These are phyloP conservation scores for Bolinopsis microptera DNA, from an alignment of 37 sponge, comb jelly and placozoan genomes.

Conservation along the genomic window DNA sequence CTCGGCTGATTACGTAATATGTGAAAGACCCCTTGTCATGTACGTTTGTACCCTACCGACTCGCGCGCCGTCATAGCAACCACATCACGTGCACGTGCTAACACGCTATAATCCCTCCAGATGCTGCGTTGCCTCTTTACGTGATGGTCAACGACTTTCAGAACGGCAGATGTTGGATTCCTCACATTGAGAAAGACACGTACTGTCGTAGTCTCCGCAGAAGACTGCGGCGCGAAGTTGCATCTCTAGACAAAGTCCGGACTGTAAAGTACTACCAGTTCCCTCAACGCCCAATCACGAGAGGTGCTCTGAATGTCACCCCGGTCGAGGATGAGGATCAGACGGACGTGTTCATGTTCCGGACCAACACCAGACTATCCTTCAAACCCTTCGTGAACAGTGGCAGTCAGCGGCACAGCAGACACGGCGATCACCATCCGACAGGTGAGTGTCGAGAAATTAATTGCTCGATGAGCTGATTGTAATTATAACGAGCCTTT, in stretches of 20 bases:
- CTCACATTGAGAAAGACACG: not conserved
- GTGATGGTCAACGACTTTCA: not conserved
- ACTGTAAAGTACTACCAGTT: conserved; percentile 58
- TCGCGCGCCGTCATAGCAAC: too few relatives aligned
- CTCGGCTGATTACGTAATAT: too few relatives aligned
- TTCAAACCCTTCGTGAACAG: not conserved
- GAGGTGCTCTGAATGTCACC: not conserved
- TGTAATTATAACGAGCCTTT: too few relatives aligned
- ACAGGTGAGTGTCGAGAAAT: not conserved
- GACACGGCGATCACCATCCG: not conserved
- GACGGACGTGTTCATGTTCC: conserved; percentile 48
- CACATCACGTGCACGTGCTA: too few relatives aligned
- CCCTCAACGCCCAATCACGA: conserved; percentile 35
- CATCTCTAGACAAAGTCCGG: not conserved
- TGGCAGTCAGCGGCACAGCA: not conserved
- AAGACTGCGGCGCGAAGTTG: not conserved
- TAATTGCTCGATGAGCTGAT: too few relatives aligned
- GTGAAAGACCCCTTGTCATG: too few relatives aligned
- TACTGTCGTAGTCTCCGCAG: not conserved
- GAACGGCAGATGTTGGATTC: not conserved
- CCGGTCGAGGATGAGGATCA: conserved; percentile 42
- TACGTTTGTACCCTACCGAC: too few relatives aligned
- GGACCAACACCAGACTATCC: conserved; percentile 57
- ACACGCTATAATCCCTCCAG: too few relatives aligned
- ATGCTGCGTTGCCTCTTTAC: not conserved